Base-by-base conservation (phyloP, 2,797 vertebrate species). In the Phrynocephalus vlangalii region DNA sequence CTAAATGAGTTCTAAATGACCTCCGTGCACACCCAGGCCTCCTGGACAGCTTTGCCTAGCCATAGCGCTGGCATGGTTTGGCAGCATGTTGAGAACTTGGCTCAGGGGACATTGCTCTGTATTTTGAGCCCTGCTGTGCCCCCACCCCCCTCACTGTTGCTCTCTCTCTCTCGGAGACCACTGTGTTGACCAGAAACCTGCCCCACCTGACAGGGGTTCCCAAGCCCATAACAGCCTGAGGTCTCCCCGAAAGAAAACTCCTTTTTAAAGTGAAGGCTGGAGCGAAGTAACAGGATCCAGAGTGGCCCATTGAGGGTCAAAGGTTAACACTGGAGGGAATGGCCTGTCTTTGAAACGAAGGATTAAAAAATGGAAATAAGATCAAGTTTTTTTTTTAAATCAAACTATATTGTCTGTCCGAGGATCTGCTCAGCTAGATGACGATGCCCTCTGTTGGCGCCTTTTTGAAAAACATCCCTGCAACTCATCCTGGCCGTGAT, bases 391-490 rank as follows among this genome's bases (percentile, higher is more conserved):
- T 38, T 60, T 63, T 18, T 18, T 33, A 63, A 18, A 20, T 63
- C 1, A 44, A 38, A 2, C 82, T 28, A 86, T 84, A 87, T 48
- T 87, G 80, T 13, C 3, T 10, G 87, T n/a, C 90, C 79, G 86
- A 91, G 91, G 10, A 44, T n/a, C 26, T 5, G 63, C 75, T 92
- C 92, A 90, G 89, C 90, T 96, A 91, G 92, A 89, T 94, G 93
- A 90, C 90, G 94, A 96, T 95, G 95, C 96, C 97, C 96, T 97
- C 97, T 97, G 95, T 97, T 96, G 97, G 96, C 95, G 93, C 82
- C 90, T 95, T 91, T 81, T 87, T 95, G 96, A 63, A 97, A 91
- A 28, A 0, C 72, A 13, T 28, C 70, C 86, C 78, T 81, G 9
- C 22, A 33, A 86, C 89, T 66, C 66, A 1, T 38, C n/a, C 20